Base-by-base conservation (phyloP, 35 echinoderm and acorn worm species). In the Ophiothrix spiculata region DNA sequence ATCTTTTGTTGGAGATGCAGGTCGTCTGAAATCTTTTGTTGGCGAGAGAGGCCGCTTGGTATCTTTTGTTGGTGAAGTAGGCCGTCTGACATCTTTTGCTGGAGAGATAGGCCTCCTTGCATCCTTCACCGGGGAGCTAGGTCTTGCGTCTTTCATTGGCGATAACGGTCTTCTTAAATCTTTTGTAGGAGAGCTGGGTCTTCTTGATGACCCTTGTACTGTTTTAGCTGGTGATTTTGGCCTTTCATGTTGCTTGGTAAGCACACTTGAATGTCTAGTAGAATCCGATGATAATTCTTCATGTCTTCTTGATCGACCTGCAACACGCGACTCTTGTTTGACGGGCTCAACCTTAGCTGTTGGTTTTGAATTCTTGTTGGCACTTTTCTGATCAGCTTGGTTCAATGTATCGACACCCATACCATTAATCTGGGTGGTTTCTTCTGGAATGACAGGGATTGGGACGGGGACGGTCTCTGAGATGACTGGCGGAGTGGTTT, bases 1-100 rank as follows among this genome's bases (percentile, higher is more conserved):
- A 21, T 75, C 79, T 45, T 81, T 81, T 17, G 79, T 78, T 64
- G 79, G 77, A 39, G 87, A 74, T n/a, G 56, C 33, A 80, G 60
- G 42, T 73, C 77, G 33, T 0, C 40, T 56, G 21, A 31, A 17
- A 35, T 80, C 63, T 40, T 88, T 88, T 34, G 34, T 60, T n/a
- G 60, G 38, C 13, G 77, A 81, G 1, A 33, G 56, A 81, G 74
- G 36, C 40, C 79, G 32, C 11, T 37, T 42, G 29, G 75, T 36
- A 39, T 87, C 74, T 42, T 39, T 82, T 25, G 49, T 45, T 54
- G 39, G 38, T n/a, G 80, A 45, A 82, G 12, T 82, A 45, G 80
- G 80, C 33, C 23, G 23, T 11, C 49, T 82, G 23, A 33, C 16
- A 82, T 0, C 40, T 82, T 82, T 82, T 33, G 38, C 31, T 11